A percentile compares a stretch with the other conserved stretches of the same genome.
phyloP scores from a whole-genome alignment of 1,140 invertebrate genomes.

The Harpegnathos saltator region DNA sequence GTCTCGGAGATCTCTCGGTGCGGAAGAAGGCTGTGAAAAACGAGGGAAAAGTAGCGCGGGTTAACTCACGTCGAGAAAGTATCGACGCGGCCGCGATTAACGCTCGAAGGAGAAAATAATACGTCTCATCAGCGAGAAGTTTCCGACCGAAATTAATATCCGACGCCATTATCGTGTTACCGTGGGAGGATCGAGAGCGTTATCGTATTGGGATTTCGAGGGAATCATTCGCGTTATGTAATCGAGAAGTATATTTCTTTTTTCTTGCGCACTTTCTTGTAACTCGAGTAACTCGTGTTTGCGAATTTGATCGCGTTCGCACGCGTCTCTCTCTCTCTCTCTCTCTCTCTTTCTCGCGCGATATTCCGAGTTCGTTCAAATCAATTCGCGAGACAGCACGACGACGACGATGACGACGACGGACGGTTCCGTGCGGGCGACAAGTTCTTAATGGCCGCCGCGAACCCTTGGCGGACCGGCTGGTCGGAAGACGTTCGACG shows the following conservation, averaged over 20 bases:
- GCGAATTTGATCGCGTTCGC: neutral
- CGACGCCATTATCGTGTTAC: no score
- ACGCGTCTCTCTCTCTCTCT: neutral
- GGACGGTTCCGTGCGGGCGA: neutral
- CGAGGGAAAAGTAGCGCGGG: neutral
- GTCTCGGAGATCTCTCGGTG: neutral
- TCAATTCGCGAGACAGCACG: neutral
- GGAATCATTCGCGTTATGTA: neutral
- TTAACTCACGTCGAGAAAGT: neutral
- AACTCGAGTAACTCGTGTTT: neutral
- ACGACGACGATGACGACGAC: no score
- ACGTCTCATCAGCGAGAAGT: neutral
- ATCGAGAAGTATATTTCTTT: neutral
- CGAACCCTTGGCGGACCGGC: neutral
- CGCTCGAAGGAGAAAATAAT: neutral
- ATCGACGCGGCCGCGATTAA: neutral
- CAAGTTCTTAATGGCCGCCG: neutral
- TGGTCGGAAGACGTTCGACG: conserved; percentile 18
- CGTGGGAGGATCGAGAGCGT: no score
- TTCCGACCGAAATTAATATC: no score
- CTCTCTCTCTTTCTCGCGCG: no score
- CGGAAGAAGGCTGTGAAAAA: neutral
- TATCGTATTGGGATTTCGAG: no score
- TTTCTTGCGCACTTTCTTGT: neutral
- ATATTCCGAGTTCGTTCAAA: neutral